A percentile compares a stretch with the other conserved stretches of the same genome.
Evolutionary conservation across 2,888 invertebrate species (phyloP).

Genomic region (Callinectes sapidus): DNA sequence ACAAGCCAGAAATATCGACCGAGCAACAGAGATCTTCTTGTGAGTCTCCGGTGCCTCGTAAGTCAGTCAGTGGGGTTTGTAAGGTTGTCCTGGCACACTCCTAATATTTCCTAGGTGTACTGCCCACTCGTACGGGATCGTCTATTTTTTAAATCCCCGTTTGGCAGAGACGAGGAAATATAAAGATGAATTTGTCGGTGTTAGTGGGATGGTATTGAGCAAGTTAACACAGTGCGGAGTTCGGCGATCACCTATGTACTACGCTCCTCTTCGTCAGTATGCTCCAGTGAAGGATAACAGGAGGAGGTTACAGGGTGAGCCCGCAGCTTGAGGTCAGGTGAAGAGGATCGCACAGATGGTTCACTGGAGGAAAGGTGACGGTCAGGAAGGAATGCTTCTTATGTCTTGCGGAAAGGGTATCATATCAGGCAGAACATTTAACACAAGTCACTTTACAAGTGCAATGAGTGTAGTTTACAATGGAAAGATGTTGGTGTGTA

Average conservation of each 20-base stretch:
- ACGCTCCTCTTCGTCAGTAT: not conserved
- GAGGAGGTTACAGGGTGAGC: not conserved
- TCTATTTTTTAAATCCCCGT: not conserved
- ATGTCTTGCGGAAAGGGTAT: not conserved
- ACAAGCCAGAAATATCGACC: constrained; percentile 70
- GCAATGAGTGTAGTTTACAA: too few species aligned
- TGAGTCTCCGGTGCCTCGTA: constrained; percentile 66
- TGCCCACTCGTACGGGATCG: not conserved
- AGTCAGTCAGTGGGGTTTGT: constrained; percentile 30
- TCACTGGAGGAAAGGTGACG: not conserved
- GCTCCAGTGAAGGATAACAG: not conserved
- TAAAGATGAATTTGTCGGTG: not conserved
- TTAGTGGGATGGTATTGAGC: not conserved
- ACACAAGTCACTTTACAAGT: too few species aligned
- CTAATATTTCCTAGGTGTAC: not conserved
- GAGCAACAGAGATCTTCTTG: constrained; percentile 51
- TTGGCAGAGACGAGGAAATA: not conserved
- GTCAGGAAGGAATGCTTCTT: not conserved
- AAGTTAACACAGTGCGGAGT: not conserved
- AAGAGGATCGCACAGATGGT: not conserved
- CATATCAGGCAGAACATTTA: too few species aligned
- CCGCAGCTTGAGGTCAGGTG: not conserved
- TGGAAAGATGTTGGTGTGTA: too few species aligned
- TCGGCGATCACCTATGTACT: not conserved
- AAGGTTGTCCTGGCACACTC: not conserved